Conservation (phyloP, 2,797 vertebrate genomes). For the Spheniscus humboldti region DNA sequence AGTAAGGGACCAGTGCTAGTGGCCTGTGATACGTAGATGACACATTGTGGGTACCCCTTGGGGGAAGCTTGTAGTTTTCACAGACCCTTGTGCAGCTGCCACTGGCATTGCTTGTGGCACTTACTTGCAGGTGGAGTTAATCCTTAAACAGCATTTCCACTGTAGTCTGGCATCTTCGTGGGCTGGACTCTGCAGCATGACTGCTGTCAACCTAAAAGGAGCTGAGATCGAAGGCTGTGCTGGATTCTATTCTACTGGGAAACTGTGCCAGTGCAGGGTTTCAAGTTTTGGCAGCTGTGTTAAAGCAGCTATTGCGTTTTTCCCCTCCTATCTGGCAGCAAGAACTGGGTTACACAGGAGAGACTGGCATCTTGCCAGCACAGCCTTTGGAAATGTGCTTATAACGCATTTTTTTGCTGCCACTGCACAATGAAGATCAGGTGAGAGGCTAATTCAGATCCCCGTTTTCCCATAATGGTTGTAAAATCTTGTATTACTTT, state of each 20-base stretch:
- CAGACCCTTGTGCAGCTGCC: background rate
- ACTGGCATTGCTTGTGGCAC: background rate
- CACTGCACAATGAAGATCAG: background rate
- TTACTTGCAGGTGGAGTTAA: background rate
- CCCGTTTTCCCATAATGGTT: background rate
- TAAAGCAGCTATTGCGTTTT: background rate
- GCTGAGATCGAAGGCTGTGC: background rate
- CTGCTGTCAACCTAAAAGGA: background rate
- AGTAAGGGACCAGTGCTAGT: background rate
- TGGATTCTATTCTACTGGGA: background rate
- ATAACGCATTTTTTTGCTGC: background rate
- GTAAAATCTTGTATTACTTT: background rate
- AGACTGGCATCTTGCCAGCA: background rate
- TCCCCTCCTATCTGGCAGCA: slow-evolving; percentile 8
- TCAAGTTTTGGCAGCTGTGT: background rate
- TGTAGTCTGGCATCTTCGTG: background rate
- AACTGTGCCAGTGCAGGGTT: background rate
- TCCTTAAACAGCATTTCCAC: background rate
- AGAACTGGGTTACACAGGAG: background rate
- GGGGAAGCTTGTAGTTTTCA: background rate
- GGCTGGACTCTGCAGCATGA: background rate
- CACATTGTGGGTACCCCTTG: background rate
- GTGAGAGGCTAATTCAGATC: slow-evolving; percentile 2
- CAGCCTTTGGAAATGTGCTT: background rate
- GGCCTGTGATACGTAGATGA: background rate